A percentile compares a stretch with the other conserved stretches of the same genome.
Conservation (phyloP, 2,888 invertebrate species). For the Crocallis elinguaria region DNA sequence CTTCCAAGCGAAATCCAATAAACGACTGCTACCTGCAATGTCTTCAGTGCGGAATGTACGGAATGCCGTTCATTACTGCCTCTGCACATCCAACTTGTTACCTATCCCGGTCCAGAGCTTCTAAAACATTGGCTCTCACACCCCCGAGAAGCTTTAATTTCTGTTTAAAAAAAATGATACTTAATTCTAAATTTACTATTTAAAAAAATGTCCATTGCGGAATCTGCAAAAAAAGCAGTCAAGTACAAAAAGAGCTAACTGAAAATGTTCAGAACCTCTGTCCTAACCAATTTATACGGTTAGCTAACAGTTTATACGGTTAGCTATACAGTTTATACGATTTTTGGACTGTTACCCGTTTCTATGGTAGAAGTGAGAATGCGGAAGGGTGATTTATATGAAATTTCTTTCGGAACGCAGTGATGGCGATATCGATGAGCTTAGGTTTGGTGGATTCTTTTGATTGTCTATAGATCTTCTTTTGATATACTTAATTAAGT, state of each 20-base stretch:
- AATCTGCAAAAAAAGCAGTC: too few species aligned
- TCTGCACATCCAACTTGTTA: slow-evolving; percentile 70
- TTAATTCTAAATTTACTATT: too few species aligned
- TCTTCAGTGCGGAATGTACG: slow-evolving; percentile 65
- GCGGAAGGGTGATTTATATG: slow-evolving; percentile 55
- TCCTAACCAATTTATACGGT: slow-evolving; percentile 56
- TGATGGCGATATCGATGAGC: slow-evolving; percentile 14
- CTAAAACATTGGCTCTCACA: slow-evolving; percentile 17
- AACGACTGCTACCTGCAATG: slow-evolving; percentile 65
- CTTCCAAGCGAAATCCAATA: slow-evolving; percentile 69
- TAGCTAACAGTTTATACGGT: slow-evolving; percentile 28
- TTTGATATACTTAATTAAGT: too few species aligned
- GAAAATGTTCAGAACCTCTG: slow-evolving; percentile 9
- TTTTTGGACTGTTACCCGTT: slow-evolving; percentile 57
- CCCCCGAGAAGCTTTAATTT: not conserved
- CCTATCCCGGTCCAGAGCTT: slow-evolving; percentile 39
- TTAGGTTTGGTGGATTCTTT: not conserved
- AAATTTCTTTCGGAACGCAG: slow-evolving; percentile 54
- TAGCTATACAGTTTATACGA: slow-evolving; percentile 61
- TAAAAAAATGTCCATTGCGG: too few species aligned
- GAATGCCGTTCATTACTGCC: slow-evolving; percentile 76
- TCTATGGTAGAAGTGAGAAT: slow-evolving; percentile 33
- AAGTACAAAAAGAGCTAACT: not conserved
- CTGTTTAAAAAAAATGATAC: too few species aligned
- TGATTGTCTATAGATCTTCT: not conserved